Conservation (phyloP, 2,797 vertebrate genomes). For the Kryptolebias ocellatus region DNA sequence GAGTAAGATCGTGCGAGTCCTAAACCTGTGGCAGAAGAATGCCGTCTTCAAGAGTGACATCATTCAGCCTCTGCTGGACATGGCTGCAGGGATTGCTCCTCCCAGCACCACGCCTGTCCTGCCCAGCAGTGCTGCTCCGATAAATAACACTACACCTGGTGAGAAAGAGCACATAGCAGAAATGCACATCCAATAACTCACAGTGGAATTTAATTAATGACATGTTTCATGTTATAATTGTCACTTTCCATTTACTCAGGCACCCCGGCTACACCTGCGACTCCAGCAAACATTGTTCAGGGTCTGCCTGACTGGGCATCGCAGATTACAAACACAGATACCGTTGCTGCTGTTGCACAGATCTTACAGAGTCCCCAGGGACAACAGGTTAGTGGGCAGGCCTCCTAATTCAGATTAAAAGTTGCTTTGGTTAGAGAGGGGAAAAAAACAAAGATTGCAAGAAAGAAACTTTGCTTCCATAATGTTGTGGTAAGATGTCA, state of each 20-base stretch:
- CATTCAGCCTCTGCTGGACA: constrained; percentile 97
- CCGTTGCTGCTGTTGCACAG: constrained; percentile 96
- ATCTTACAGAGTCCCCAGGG: constrained; percentile 98
- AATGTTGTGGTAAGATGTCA: background rate
- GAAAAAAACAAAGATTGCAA: background rate
- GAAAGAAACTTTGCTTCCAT: background rate
- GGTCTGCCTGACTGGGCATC: constrained; percentile 97
- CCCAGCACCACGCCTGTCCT: constrained; percentile 92
- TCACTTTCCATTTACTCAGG: constrained; percentile 75
- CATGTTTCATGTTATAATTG: background rate
- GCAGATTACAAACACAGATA: constrained; percentile 96
- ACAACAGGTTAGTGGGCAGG: constrained; percentile 88
- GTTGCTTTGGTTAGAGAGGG: background rate
- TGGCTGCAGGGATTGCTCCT: constrained; percentile 95
- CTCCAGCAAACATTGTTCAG: constrained; percentile 93
- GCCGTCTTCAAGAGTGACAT: constrained; percentile 99
- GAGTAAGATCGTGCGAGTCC: constrained; percentile 99
- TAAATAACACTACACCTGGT: constrained; percentile 98
- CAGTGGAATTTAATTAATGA: background rate
- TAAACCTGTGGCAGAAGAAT: constrained; percentile 99
- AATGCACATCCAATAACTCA: background rate
- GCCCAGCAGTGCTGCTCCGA: constrained; percentile 87
- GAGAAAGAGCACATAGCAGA: constrained; percentile 39
- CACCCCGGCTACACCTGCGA: constrained; percentile 95
- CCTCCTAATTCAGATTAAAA: background rate